Evolutionary conservation across 2,888 invertebrate species (phyloP), one percentile per base, ranked within the genome.

Genomic region (Eristalis pertinax): DNA sequence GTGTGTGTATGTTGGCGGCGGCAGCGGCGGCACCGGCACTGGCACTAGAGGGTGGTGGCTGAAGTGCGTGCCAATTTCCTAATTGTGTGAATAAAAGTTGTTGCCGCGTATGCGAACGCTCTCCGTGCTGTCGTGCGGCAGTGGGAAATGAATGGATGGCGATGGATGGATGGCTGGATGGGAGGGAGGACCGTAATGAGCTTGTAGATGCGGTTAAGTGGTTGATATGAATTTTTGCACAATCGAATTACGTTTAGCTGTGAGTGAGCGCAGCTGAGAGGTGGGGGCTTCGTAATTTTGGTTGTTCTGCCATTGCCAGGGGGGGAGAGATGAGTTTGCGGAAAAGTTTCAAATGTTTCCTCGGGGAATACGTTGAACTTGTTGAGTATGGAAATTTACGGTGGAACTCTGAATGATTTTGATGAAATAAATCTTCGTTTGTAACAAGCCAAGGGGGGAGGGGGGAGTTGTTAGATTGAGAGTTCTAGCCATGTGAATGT

Each of bases 41-140:
- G 2, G 38, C 32, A 32, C 32, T 32, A 32, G 15, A 15, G 22
- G 26, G 26, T 19, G n/a, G 11, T 41, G 43, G 65, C 32, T 79
- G 62, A 77, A 85, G 81, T 85, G 85, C 85, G 85, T 85, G 85
- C 85, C 85, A 85, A 85, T 85, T 85, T 81, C 77, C 77, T 81
- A 85, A 85, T 85, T 85, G 85, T 85, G 85, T 85, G 85, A 85
- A 81, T 85, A 85, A 85, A 81, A 77, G 68, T 77, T 81, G 81
- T 73, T 41, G 43, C 41, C 62, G 69, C 69, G 79, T 76, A 76
- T 80, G 81, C 76, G 76, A 81, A 84, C 72, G 75, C 70, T 70
- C 70, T 75, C 70, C 43, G 58, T 60, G 74, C 63, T 63, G 60
- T 70, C 69, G 56, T 41, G 29, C 41, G 15, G 24, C 19, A 56